phyloP scores from a whole-genome alignment of 2,113 vertebrate genomes.

The Phylloscopus whistleri region DNA sequence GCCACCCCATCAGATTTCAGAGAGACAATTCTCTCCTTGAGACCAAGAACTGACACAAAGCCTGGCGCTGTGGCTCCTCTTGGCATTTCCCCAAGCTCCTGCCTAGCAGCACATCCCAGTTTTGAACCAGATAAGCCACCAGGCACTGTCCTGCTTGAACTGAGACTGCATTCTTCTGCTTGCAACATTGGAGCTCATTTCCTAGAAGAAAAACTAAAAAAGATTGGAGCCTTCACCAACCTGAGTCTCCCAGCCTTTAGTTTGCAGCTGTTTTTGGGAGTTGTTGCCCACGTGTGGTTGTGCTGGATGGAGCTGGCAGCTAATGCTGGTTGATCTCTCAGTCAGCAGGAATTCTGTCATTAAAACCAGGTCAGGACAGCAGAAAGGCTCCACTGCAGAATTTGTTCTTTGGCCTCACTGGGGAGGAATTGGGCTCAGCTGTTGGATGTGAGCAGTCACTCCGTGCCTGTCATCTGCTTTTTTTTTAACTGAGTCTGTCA shows the following conservation, averaged over 20 bases:
- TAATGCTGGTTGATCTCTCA: neutral
- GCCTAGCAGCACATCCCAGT: neutral
- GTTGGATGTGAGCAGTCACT: neutral
- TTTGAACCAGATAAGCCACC: neutral
- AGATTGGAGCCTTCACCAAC: rapidly evolving
- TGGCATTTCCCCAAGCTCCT: neutral
- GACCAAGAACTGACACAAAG: neutral
- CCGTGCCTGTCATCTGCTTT: neutral
- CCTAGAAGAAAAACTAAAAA: neutral
- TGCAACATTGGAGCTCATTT: neutral
- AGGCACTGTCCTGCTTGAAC: neutral
- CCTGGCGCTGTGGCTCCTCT: neutral
- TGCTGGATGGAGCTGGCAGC: neutral
- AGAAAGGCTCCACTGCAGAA: neutral
- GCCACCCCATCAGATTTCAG: neutral
- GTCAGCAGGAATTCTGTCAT: neutral
- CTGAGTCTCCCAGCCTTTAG: neutral
- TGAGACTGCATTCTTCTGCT: neutral
- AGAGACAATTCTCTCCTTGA: neutral
- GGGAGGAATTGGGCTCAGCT: neutral
- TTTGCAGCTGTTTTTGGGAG: neutral
- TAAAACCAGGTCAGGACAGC: neutral
- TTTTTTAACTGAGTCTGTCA: neutral
- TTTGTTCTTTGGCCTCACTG: neutral
- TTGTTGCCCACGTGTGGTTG: neutral